phyloP scores from a whole-genome alignment of 1,140 invertebrate genomes.

The Macrotrachela quadricornifera region DNA sequence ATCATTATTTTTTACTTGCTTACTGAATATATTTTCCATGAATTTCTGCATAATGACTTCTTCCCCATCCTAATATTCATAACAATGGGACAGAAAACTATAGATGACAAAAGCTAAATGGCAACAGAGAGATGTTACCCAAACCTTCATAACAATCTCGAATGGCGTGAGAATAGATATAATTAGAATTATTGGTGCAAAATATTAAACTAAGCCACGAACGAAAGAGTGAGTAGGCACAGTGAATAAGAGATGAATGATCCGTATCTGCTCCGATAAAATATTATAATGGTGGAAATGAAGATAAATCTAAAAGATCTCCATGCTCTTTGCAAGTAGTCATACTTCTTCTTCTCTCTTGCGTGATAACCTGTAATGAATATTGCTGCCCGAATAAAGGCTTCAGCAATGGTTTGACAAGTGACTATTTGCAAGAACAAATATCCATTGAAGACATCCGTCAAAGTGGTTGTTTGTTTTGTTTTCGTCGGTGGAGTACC shows the following conservation, averaged over 20 bases:
- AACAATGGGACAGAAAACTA: conserved; percentile 93
- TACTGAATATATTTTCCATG: conserved; percentile 77
- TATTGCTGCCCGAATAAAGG: conserved; percentile 76
- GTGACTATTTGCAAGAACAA: too few species aligned
- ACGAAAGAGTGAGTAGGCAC: conserved; percentile 95
- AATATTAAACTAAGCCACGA: conserved; percentile 93
- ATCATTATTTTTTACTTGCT: too few species aligned
- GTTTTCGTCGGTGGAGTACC: too few species aligned
- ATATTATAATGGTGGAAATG: conserved; percentile 61
- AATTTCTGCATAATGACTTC: conserved; percentile 97
- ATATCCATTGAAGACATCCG: too few species aligned
- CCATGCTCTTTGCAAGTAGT: too few species aligned
- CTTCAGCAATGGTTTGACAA: conserved; percentile 67
- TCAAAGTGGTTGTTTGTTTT: too few species aligned
- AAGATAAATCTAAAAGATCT: conserved; percentile 18
- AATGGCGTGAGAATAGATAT: conserved; percentile 95
- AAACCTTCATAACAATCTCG: conserved; percentile 95
- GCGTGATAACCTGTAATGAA: conserved; percentile 95
- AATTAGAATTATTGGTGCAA: conserved; percentile 90
- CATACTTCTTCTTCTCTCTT: conserved; percentile 16
- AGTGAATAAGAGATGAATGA: conserved; percentile 91
- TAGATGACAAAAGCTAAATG: conserved; percentile 92
- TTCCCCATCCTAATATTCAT: conserved; percentile 87
- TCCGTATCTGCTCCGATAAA: conserved; percentile 94
- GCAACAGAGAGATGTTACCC: not conserved